Conservation (phyloP, 2,797 vertebrate genomes). For the Ceryle rudis region DNA sequence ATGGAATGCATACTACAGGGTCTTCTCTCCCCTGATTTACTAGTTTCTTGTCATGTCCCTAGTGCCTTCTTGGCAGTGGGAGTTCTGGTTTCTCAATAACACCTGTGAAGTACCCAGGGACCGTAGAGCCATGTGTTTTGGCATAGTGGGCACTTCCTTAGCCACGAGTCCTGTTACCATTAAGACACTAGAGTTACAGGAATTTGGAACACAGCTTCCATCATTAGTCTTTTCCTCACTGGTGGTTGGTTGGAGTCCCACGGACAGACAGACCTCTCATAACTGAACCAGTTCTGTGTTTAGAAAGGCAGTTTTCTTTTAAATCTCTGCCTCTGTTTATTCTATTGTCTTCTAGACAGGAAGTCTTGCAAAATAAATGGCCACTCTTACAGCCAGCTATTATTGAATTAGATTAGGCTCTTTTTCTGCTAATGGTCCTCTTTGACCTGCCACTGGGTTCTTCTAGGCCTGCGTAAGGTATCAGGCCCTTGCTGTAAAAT, state of each 20-base stretch:
- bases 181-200: neutral
- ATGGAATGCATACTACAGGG: neutral
- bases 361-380: neutral
- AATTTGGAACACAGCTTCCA: neutral
- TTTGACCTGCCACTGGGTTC: neutral
- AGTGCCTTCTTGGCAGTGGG: neutral
- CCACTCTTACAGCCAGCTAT: neutral
- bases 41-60: neutral
- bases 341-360: neutral
- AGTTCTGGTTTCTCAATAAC: neutral
- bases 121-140: neutral
- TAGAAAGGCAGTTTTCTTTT: neutral
- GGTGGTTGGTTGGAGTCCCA: neutral
- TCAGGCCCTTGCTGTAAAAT: neutral
- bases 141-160: neutral
- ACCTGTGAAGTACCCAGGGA: neutral
- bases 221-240: accelerated
- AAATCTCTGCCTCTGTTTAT: neutral
- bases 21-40: neutral
- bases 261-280: neutral
- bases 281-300: neutral
- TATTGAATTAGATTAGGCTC: neutral
- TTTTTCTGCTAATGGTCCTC: neutral
- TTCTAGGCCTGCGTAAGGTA: neutral
- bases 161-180: neutral